These are phyloP conservation scores for Spisula solida DNA, from an alignment of 2,888 invertebrate species.

Conservation along the genomic window DNA sequence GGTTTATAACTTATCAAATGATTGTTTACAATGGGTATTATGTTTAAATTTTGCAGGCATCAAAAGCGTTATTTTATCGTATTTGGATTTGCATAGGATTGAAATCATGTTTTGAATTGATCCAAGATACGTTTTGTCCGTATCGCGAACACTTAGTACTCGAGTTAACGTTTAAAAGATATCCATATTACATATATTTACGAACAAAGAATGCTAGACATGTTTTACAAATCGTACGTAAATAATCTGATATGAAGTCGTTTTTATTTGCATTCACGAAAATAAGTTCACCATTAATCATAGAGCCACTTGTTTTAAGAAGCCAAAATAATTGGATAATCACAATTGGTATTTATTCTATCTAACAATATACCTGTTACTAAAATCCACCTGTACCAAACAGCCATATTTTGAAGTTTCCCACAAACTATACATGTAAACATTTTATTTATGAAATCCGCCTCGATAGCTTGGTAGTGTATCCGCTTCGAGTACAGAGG, in stretches of 20 bases:
- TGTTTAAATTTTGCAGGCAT: neutral
- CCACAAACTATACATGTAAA: too few relatives aligned
- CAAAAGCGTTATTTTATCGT: neutral
- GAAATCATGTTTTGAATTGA: neutral
- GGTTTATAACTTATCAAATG: conserved; percentile 13
- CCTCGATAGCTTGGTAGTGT: too few relatives aligned
- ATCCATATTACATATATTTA: neutral
- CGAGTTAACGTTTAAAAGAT: neutral
- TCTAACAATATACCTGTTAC: too few relatives aligned
- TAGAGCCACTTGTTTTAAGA: too few relatives aligned
- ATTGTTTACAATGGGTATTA: neutral
- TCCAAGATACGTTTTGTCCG: neutral
- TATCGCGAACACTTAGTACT: neutral
- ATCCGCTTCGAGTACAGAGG: too few relatives aligned
- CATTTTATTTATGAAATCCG: too few relatives aligned
- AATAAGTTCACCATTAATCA: too few relatives aligned
- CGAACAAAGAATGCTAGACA: neutral
- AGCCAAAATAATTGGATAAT: too few relatives aligned
- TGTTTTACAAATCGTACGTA: neutral
- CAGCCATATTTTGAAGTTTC: too few relatives aligned
- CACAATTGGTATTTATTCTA: too few relatives aligned
- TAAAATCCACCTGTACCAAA: too few relatives aligned
- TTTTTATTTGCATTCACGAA: neutral
- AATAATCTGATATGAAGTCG: neutral
- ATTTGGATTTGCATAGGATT: neutral